Percentiles rank a stretch among this genome's conserved stretches.
These are phyloP conservation scores for Drosophila virilis DNA, from an alignment of 1,140 invertebrate species.

Conservation along the genomic window DNA sequence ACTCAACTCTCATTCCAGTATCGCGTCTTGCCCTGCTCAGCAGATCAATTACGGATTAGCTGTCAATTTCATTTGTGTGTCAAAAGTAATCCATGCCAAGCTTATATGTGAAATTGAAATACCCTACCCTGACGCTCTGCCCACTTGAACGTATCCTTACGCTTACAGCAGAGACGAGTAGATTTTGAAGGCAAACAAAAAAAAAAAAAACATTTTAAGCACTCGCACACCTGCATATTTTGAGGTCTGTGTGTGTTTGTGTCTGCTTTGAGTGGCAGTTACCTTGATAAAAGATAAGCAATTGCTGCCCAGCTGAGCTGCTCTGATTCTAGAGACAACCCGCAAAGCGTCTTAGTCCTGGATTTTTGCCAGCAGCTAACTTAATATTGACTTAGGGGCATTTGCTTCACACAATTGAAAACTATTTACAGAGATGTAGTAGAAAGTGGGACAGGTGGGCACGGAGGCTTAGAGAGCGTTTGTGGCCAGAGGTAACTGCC, in stretches of 20 bases:
- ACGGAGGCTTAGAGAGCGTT: neutral
- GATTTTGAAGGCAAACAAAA: constrained; percentile 51
- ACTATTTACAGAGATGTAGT: constrained; percentile 59
- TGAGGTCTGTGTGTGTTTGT: constrained; percentile 6
- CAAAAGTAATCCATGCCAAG: constrained; percentile 61
- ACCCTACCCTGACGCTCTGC: constrained; percentile 18
- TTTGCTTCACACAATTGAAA: constrained; percentile 65
- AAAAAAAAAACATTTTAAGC: constrained; percentile 60
- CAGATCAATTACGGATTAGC: constrained; percentile 80
- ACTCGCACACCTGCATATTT: constrained; percentile 24
- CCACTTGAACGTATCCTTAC: constrained; percentile 21
- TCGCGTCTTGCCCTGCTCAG: constrained; percentile 59
- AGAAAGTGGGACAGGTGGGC: neutral
- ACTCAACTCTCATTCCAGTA: neutral
- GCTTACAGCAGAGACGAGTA: constrained; percentile 54
- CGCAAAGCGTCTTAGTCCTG: constrained; percentile 53
- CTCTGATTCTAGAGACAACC: constrained; percentile 38
- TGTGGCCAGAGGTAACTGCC: constrained; percentile 5
- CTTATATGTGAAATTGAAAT: constrained; percentile 53
- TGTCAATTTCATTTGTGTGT: constrained; percentile 74
- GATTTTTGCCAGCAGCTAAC: constrained; percentile 53
- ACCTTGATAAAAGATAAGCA: constrained; percentile 66
- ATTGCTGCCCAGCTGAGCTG: constrained; percentile 52
- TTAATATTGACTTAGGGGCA: constrained; percentile 72
- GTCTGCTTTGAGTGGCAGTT: constrained; percentile 47